Base-by-base conservation (phyloP, 2,888 invertebrate genomes). In the Lapara coniferarum region DNA sequence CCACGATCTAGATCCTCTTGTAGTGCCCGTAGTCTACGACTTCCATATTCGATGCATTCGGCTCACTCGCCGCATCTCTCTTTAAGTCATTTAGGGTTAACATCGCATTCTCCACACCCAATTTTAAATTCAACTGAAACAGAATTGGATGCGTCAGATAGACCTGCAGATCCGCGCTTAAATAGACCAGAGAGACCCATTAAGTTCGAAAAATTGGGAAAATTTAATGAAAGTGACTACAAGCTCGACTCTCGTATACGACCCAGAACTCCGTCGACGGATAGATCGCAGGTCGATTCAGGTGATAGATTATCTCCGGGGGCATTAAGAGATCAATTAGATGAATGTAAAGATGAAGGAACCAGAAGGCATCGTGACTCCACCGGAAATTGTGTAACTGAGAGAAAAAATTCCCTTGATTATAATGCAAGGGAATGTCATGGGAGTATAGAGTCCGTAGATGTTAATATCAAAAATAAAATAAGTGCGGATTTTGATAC, bases 31-130 rank as follows among this genome's bases (percentile, higher is more conserved):
- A 95, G 81, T 75, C 92, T 96, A 76, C 97, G 96, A 87, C 97
- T 96, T 91, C 97, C 97, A 66, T 97, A 96, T 91, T 97, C 97
- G 76, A 96, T 96, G 85, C 97, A 97, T 89, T 96, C 96, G 79
- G 96, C 96, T 72, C 96, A 77, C 16, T 73, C 76, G 25, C 72
- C 76, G 55, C 68, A 69, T 53, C 44, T 66, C 10, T 69, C 69
- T 8, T 66, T 67, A 12, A 56, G n/a, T 55, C 63, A 63, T 13
- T 49, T 63, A 49, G 63, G 63, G 6, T 7, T 66, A 30, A 69
- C 53, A 49, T 68, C 70, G 57, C 70, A n/a, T 67, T 52, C 10
- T 30, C 63, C 69, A 51, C 69, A 71, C 53, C 25, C 46, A 46
- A 37, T 5, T 12, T 44, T 53, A 46, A 69, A 69, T 53, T 10